Base-by-base conservation (phyloP, 2,888 invertebrate species). In the Augiades crinisus region DNA sequence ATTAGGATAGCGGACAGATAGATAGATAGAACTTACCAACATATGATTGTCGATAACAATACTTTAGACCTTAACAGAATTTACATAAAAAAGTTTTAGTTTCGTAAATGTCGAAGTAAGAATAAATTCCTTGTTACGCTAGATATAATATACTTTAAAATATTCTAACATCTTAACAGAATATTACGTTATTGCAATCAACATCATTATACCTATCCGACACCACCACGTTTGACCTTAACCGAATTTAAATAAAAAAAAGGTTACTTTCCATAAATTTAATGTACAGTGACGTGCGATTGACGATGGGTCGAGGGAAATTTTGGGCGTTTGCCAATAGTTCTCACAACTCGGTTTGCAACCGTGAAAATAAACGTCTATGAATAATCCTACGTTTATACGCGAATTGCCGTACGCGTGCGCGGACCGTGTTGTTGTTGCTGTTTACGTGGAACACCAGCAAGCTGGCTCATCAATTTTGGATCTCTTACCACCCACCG, bases 391-490 rank as follows among this genome's bases (percentile, higher is more conserved):
- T 64, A 72, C 72, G 63, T 68, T 69, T 74, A 22, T 74, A 68
- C 65, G 62, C 64, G 62, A 54, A 65, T 65, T 64, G 58, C 59
- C 59, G 34, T 45, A 36, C 43, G 53, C 45, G 43, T 22, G 40
- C 33, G 46, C 36, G 16, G 31, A 31, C 36, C 36, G 47, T 13
- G 40, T 36, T 36, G 40, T 61, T 44, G 44, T 53, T 45, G 40
- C 37, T 17, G 41, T 58, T 62, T 14, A 33, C 40, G 14, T 24
- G 31, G 2, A 16, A 17, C 2, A 1, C 1, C 40, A 21, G 1
- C 44, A 94, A 94, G 88, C 94, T 95, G 95, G 95, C 95, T 91
- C 95, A 95, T 86, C 95, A 95, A 91, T 95, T 95, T 90, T 95
- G 95, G 95, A 94, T 95, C 78, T 94, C 94, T 58, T 95, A 94